A percentile compares a stretch with the other conserved stretches of the same genome.
Evolutionary conservation across 1,140 invertebrate species (phyloP).

Genomic region (Nasonia giraulti): DNA sequence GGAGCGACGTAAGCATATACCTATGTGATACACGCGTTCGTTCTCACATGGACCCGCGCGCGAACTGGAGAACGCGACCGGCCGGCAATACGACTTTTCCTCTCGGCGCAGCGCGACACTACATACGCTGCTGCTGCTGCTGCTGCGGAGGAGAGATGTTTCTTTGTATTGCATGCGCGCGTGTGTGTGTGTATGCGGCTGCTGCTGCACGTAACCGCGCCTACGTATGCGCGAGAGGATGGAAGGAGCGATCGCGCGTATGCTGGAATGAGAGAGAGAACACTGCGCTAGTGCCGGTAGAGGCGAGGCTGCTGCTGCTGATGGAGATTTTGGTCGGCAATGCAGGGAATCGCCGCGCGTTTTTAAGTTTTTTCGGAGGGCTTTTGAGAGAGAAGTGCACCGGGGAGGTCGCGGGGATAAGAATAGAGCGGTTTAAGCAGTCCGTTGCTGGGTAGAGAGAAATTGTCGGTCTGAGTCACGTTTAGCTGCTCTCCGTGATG

Average conservation of each 20-base stretch:
- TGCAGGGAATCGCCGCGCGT: background rate
- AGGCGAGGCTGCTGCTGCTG: background rate
- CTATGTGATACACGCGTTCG: background rate
- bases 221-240: background rate
- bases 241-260: background rate
- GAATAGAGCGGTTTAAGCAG: no score
- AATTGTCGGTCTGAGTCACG: no score
- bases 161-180: background rate
- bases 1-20: background rate
- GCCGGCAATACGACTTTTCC: constrained; percentile 22
- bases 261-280: constrained; percentile 7
- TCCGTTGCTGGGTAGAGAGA: no score
- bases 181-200: background rate
- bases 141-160: background rate
- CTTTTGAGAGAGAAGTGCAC: no score
- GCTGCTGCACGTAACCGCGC: constrained; percentile 3
- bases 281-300: background rate
- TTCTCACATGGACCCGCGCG: constrained; percentile 19
- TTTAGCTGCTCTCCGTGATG: no score
- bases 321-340: background rate
- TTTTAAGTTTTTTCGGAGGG: no score
- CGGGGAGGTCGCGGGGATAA: no score
- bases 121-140: background rate
- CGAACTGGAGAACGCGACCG: constrained; percentile 45
- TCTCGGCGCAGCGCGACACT: background rate